phyloP scores from a whole-genome alignment of 2,888 invertebrate species.

The Pardosa pseudoannulata region DNA sequence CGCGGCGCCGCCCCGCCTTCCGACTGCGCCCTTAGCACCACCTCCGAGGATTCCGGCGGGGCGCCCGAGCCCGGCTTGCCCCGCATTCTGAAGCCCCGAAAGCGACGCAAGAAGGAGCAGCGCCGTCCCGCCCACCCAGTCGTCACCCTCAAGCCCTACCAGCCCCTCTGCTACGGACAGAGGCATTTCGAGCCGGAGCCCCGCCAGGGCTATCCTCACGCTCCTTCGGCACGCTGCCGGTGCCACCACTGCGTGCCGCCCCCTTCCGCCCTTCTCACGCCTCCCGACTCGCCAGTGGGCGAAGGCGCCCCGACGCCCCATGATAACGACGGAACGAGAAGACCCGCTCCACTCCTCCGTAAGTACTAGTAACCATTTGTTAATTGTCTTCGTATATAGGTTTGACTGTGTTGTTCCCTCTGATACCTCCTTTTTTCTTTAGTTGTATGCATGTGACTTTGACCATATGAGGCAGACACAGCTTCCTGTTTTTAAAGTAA shows the following conservation, averaged over 20 bases:
- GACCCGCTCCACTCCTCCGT: slow-evolving; percentile 40
- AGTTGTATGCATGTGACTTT: too few species aligned
- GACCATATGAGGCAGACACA: too few species aligned
- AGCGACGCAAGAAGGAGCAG: slow-evolving; percentile 93
- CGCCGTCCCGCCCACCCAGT: slow-evolving; percentile 72
- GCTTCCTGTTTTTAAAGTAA: too few species aligned
- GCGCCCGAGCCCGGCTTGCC: slow-evolving; percentile 72
- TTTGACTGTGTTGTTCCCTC: too few species aligned
- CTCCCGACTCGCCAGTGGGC: slow-evolving; percentile 75
- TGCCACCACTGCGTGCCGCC: slow-evolving; percentile 74
- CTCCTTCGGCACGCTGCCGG: slow-evolving; percentile 62
- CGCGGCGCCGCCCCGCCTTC: slow-evolving; percentile 10
- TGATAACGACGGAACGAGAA: slow-evolving; percentile 83
- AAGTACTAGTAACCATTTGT: too few species aligned
- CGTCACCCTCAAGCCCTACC: slow-evolving; percentile 79
- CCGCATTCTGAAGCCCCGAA: slow-evolving; percentile 91
- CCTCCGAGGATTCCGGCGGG: slow-evolving; percentile 72
- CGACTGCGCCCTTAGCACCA: slow-evolving; percentile 60
- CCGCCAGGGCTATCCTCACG: slow-evolving; percentile 52
- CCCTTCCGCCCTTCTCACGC: slow-evolving; percentile 75
- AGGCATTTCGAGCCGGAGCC: slow-evolving; percentile 1
- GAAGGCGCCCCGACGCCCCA: slow-evolving; percentile 80
- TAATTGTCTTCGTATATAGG: too few species aligned
- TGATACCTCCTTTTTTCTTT: too few species aligned
- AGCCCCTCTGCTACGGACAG: slow-evolving; percentile 77